Percentiles rank a stretch among this genome's conserved stretches.
phyloP scores from a whole-genome alignment of 1,140 invertebrate genomes.

The Zaprionus gabonicus region DNA sequence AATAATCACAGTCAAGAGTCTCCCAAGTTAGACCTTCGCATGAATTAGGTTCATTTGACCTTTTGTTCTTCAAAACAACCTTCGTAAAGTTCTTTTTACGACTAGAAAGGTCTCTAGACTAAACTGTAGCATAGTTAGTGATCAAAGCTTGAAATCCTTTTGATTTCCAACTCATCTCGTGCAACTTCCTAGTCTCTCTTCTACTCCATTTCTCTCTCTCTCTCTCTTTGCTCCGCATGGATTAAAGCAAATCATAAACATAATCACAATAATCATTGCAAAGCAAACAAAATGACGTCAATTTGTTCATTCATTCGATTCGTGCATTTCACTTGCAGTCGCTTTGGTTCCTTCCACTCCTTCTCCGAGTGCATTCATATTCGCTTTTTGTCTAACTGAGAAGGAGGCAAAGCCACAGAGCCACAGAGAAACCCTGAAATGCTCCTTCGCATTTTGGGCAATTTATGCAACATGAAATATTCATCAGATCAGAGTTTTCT shows the following conservation, averaged over 20 bases:
- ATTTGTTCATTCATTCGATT: conserved; percentile 41
- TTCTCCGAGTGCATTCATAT: conserved; percentile 8
- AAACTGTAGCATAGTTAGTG: too few species aligned
- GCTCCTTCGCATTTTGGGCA: conserved; percentile 16
- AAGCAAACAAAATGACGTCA: conserved; percentile 39
- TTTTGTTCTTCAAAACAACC: too few species aligned
- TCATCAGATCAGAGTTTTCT: conserved; percentile 31
- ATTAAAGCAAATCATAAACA: conserved; percentile 28
- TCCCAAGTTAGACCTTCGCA: too few species aligned
- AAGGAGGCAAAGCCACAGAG: neutral
- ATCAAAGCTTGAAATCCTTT: too few species aligned
- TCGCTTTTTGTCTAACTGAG: conserved; percentile 17
- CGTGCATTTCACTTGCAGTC: conserved; percentile 27
- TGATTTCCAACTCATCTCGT: too few species aligned
- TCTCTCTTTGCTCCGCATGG: neutral
- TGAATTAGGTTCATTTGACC: too few species aligned
- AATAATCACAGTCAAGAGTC: too few species aligned
- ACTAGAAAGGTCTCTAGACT: too few species aligned
- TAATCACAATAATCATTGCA: conserved; percentile 25
- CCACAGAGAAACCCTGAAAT: neutral
- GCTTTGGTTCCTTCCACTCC: neutral
- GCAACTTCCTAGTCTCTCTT: too few species aligned
- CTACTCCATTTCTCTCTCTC: neutral
- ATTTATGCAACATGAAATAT: conserved; percentile 56
- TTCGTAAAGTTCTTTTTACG: too few species aligned